Evolutionary conservation across 1,140 invertebrate genomes (phyloP), one percentile per base, ranked within the genome.

Genomic region (Schlechtendalia chinensis): DNA sequence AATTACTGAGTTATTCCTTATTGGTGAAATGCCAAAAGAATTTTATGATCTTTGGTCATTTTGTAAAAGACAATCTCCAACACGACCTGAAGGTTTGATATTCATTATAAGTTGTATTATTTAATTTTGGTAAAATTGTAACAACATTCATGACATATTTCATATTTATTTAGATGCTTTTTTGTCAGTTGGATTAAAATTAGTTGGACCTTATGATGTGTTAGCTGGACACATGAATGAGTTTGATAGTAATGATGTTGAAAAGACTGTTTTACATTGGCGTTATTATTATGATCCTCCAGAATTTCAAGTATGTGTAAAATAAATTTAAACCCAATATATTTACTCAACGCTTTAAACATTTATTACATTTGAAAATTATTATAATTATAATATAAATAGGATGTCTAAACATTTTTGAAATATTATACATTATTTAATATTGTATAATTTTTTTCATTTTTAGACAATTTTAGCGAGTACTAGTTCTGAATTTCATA

Each of bases 241-340:
- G 32, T 84, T 81, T 74, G 61, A 39, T 67, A 27, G 17, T 14
- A 56, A 81, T 39, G 32, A 81, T 29, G 14, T 56, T 67, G 75
- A 82, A 74, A 79, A 82, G 27, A 79, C 77, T 59, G 58, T 84
- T 5, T 82, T 85, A 53, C 94, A 97, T 85, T 97, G 94, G 92
- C 89, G 96, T 84, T 97, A 93, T 87, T 97, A 91, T 86, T 96
- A 94, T 87, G 96, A 98, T 89, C 94, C 94, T 59, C 96, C 96
- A 53, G 96, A 98, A 87, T 95, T 97, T 86, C 93, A 93, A 87
- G 91, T 92, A 88, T 85, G 81, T 82, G 47, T 67, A 39, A 39
- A 39, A 39, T 39, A 39, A 39, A 3, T 39, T 39, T 4, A 39
- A 39, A 3, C 32, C 32, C n/a, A n/a, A n/a, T n/a, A n/a, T n/a